These are phyloP conservation scores for Zygaena filipendulae DNA, from an alignment of 2,888 invertebrate genomes.

Conservation along the genomic window DNA sequence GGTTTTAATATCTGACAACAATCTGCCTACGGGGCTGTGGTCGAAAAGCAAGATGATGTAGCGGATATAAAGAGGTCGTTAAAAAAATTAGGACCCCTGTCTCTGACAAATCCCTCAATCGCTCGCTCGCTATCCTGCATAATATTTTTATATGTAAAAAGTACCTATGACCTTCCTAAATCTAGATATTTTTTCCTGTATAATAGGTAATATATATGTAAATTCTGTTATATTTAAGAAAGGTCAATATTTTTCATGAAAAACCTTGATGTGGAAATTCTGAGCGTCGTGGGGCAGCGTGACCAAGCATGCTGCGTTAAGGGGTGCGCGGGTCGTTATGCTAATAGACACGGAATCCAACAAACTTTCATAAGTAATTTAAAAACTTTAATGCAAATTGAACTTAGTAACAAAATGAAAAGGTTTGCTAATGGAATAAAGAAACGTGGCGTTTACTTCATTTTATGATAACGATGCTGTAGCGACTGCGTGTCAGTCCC, in stretches of 20 bases:
- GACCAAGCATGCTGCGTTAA: slow-evolving; percentile 68
- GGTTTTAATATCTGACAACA: too few species aligned
- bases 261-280: slow-evolving; percentile 55
- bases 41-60: too few species aligned
- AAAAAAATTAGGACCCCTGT: too few species aligned
- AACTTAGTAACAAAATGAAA: slow-evolving; percentile 11
- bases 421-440: slow-evolving; percentile 8
- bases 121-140: too few species aligned
- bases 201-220: too few species aligned
- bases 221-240: slow-evolving; percentile 1
- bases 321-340: slow-evolving; percentile 63
- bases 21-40: too few species aligned
- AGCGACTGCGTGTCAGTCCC: slow-evolving; percentile 51
- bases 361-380: slow-evolving; percentile 15
- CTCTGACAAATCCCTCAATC: too few species aligned
- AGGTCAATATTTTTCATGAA: slow-evolving; percentile 41
- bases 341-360: slow-evolving; percentile 37
- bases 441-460: slow-evolving; percentile 15
- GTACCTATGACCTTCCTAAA: too few species aligned
- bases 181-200: too few species aligned
- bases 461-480: slow-evolving; percentile 15
- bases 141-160: too few species aligned
- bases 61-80: too few species aligned
- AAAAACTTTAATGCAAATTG: slow-evolving; percentile 12
- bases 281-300: slow-evolving; percentile 59